phyloP scores from a whole-genome alignment of 2,113 vertebrate genomes.

The Geococcyx californianus region DNA sequence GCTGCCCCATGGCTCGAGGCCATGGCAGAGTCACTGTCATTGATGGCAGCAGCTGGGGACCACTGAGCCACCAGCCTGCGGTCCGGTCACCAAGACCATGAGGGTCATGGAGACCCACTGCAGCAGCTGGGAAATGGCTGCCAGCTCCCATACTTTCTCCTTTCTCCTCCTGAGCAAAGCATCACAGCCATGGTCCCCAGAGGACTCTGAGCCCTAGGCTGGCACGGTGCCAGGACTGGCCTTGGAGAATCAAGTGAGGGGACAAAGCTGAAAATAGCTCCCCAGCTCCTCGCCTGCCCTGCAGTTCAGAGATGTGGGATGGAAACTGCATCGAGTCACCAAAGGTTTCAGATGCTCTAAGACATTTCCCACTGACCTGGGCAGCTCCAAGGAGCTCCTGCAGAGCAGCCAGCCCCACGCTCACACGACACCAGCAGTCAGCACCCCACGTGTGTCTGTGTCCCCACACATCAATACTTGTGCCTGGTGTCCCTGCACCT shows the following conservation, averaged over 20 bases:
- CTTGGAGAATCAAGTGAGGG: neutral
- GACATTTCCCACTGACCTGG: neutral
- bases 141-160: neutral
- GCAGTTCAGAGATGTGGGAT: rapidly evolving
- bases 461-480: neutral
- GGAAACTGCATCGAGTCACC: neutral
- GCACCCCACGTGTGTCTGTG: neutral
- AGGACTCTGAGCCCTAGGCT: neutral
- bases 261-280: neutral
- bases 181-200: neutral
- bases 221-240: neutral
- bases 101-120: neutral
- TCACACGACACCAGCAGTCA: neutral
- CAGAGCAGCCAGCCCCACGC: neutral
- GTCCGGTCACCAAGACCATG: neutral
- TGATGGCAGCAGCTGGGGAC: neutral
- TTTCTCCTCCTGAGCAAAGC: neutral
- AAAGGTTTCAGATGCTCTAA: neutral
- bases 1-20: neutral
- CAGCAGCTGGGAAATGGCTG: conserved; percentile 1
- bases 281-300: neutral
- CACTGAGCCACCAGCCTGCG: rapidly evolving
- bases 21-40: neutral
- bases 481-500: no score
- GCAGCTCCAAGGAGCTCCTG: neutral